Percentiles rank a stretch among this genome's conserved stretches.
Conservation (phyloP, 23 tunicate genomes). For the Ascidia mentula region DNA sequence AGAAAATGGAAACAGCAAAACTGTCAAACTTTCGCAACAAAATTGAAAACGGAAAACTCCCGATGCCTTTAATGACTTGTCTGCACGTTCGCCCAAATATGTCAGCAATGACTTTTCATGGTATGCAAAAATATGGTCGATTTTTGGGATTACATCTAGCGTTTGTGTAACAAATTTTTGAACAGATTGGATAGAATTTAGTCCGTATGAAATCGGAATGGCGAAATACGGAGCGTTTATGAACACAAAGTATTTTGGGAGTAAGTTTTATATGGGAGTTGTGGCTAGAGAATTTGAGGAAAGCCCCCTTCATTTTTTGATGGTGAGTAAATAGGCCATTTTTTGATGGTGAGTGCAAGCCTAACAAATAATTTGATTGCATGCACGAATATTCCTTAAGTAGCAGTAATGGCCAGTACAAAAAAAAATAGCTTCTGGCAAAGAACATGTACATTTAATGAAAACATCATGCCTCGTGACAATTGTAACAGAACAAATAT, state of each 20-base stretch:
- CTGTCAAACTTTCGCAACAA: slow-evolving; percentile 75
- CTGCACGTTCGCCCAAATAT: slow-evolving; percentile 84
- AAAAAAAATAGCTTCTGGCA: too few species aligned
- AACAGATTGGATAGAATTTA: slow-evolving; percentile 92
- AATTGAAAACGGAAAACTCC: slow-evolving; percentile 49
- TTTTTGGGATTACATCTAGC: not conserved
- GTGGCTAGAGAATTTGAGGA: slow-evolving; percentile 69
- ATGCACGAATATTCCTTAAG: not conserved
- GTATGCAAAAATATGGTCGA: slow-evolving; percentile 35
- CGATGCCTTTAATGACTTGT: slow-evolving; percentile 87
- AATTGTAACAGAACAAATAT: too few species aligned
- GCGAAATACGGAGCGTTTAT: slow-evolving; percentile 87
- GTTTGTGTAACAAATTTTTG: not conserved
- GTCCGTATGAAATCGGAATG: slow-evolving; percentile 86
- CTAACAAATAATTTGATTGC: not conserved
- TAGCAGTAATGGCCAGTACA: not conserved
- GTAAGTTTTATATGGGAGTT: slow-evolving; percentile 91
- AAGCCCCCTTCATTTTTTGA: slow-evolving; percentile 86
- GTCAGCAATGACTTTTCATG: slow-evolving; percentile 91
- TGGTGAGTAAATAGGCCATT: slow-evolving; percentile 79
- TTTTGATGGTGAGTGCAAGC: slow-evolving; percentile 66
- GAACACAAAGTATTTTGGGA: slow-evolving; percentile 67
- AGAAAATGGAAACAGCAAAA: slow-evolving; percentile 79
- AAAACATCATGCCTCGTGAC: too few species aligned
- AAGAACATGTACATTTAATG: too few species aligned